Percentiles rank a stretch among this genome's conserved stretches.
Evolutionary conservation across 2,113 vertebrate species (phyloP).

Genomic region (Phylloscopus whistleri): DNA sequence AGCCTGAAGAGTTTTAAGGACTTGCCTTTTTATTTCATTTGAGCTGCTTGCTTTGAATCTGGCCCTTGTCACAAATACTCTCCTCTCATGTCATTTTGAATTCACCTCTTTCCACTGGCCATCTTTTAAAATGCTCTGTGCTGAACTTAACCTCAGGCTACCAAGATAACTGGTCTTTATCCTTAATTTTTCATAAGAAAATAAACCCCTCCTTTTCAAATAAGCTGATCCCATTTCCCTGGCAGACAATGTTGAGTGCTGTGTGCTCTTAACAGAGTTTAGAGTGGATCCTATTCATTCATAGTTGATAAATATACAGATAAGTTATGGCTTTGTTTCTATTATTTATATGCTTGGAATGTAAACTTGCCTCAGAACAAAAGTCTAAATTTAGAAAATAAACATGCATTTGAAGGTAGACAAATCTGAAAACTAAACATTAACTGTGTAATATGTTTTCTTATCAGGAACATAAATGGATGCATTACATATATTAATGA

Average conservation of each 20-base stretch:
- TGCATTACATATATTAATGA: slow-evolving; percentile 31
- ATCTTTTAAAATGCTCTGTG: background rate
- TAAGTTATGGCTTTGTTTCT: slow-evolving; percentile 3
- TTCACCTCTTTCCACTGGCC: background rate
- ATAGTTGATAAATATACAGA: slow-evolving; percentile 3
- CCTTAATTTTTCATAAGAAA: slow-evolving; percentile 14
- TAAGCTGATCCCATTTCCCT: background rate
- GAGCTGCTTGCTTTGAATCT: background rate
- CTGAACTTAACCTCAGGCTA: background rate
- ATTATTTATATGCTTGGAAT: slow-evolving; percentile 21
- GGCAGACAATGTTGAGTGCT: background rate
- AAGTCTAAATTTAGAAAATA: slow-evolving; percentile 58
- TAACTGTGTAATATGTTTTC: slow-evolving; percentile 35
- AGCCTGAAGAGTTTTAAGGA: background rate
- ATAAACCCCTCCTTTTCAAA: background rate
- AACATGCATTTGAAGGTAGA: slow-evolving; percentile 62
- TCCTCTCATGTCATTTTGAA: background rate
- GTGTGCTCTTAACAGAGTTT: background rate
- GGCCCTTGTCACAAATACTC: background rate
- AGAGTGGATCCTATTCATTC: background rate
- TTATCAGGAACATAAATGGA: slow-evolving; percentile 43
- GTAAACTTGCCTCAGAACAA: slow-evolving; percentile 28
- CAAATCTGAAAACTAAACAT: slow-evolving; percentile 47
- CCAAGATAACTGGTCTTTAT: background rate
- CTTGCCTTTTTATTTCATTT: background rate